These are phyloP conservation scores for Drosophila maculinotata DNA, from an alignment of 2,888 invertebrate species.

Conservation along the genomic window DNA sequence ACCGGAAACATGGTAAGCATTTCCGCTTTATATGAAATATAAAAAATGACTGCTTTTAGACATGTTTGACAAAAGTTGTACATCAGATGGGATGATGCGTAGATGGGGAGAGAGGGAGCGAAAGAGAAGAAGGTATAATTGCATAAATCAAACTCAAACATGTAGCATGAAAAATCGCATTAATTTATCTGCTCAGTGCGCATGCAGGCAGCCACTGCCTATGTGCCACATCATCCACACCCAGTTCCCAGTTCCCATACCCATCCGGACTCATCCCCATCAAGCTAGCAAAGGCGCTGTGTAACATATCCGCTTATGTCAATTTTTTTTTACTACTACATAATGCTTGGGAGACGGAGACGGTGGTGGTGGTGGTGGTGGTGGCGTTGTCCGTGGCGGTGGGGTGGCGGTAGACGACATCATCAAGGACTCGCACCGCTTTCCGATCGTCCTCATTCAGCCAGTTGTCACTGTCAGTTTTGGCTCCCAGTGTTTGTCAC, in stretches of 20 bases:
- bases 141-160: constrained; percentile 82
- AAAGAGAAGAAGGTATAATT: constrained; percentile 67
- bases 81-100: constrained; percentile 55
- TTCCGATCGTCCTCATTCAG: constrained; percentile 62
- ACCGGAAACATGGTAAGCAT: constrained; percentile 79
- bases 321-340: constrained; percentile 62
- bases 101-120: too few relatives aligned
- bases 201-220: constrained; percentile 65
- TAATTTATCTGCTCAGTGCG: constrained; percentile 80
- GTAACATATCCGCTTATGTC: constrained; percentile 79
- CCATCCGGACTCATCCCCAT: constrained; percentile 28
- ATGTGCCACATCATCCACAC: constrained; percentile 34
- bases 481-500: constrained; percentile 73
- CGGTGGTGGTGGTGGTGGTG: too few relatives aligned
- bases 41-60: constrained; percentile 79
- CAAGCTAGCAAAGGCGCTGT: constrained; percentile 64
- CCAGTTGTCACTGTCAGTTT: constrained; percentile 80
- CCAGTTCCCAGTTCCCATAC: constrained; percentile 13
- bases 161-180: constrained; percentile 82
- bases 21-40: constrained; percentile 77
- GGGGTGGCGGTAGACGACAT: constrained; percentile 36
- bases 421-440: constrained; percentile 57
- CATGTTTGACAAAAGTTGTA: constrained; percentile 80
- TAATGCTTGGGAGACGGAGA: constrained; percentile 43
- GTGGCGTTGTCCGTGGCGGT: too few relatives aligned